Percentiles rank a stretch among this genome's conserved stretches.
These are phyloP conservation scores for Lasioglossum oenotherae DNA, from an alignment of 2,888 invertebrate species.

Conservation along the genomic window DNA sequence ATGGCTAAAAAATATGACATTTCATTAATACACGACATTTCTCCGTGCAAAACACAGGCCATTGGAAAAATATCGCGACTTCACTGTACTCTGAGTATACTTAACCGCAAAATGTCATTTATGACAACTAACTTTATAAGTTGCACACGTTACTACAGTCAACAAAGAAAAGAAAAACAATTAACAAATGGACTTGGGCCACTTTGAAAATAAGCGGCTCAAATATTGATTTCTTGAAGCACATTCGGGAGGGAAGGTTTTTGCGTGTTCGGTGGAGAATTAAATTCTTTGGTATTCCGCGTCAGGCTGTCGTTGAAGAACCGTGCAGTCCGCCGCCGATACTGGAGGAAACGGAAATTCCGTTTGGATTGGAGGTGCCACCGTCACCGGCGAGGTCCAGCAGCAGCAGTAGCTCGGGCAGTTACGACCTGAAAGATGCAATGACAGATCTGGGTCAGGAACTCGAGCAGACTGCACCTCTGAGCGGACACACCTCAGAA, in stretches of 20 bases:
- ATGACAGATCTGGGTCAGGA: slow-evolving; percentile 77
- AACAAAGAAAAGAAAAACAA: too few relatives aligned
- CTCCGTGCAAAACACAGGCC: too few relatives aligned
- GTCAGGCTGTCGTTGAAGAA: slow-evolving; percentile 81
- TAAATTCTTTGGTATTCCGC: slow-evolving; percentile 18
- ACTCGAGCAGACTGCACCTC: slow-evolving; percentile 69
- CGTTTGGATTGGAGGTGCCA: slow-evolving; percentile 72
- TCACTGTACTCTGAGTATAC: too few relatives aligned
- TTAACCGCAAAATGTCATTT: too few relatives aligned
- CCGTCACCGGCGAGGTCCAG: slow-evolving; percentile 80
- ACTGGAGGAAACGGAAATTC: slow-evolving; percentile 77
- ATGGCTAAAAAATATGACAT: too few relatives aligned
- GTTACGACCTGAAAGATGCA: slow-evolving; percentile 82
- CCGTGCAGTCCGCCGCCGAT: slow-evolving; percentile 79
- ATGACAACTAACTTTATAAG: too few relatives aligned
- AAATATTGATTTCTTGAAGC: too few relatives aligned
- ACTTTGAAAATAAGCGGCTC: too few relatives aligned
- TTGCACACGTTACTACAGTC: too few relatives aligned
- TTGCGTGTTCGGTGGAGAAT: not conserved
- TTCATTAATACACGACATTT: too few relatives aligned
- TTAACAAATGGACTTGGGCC: too few relatives aligned
- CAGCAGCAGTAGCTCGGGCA: slow-evolving; percentile 83
- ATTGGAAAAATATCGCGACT: too few relatives aligned
- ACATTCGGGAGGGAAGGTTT: not conserved
- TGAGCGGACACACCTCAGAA: slow-evolving; percentile 77